A percentile compares a stretch with the other conserved stretches of the same genome.
These are phyloP conservation scores for Ligdia adustata DNA, from an alignment of 2,888 invertebrate genomes.

Conservation along the genomic window DNA sequence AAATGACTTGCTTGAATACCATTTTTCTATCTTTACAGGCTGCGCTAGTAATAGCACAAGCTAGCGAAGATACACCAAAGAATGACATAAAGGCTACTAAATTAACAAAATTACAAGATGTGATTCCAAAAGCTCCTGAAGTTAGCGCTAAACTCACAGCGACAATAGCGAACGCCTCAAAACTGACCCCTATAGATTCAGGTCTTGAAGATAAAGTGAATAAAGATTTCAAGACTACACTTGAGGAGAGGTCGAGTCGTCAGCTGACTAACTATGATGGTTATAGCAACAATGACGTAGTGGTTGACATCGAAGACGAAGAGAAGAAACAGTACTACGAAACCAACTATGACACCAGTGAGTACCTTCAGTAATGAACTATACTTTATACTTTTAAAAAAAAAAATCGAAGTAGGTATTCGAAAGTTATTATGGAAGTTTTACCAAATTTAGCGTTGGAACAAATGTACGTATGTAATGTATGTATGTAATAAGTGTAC, in stretches of 20 bases:
- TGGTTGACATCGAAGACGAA: slow-evolving; percentile 88
- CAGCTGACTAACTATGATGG: slow-evolving; percentile 50
- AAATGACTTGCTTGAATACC: neutral
- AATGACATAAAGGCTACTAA: slow-evolving; percentile 42
- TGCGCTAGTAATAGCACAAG: slow-evolving; percentile 62
- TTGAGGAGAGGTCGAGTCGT: slow-evolving; percentile 49
- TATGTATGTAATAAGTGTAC: no score
- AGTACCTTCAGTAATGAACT: no score
- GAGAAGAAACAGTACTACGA: slow-evolving; percentile 90
- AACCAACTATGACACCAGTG: slow-evolving; percentile 90
- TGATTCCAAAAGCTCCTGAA: slow-evolving; percentile 25
- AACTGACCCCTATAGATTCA: neutral
- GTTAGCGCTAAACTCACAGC: slow-evolving; percentile 12
- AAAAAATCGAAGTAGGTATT: no score
- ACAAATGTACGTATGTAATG: no score
- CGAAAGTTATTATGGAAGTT: no score
- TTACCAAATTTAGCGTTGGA: no score
- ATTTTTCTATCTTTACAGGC: slow-evolving; percentile 59
- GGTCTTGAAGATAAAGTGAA: neutral
- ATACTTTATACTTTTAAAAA: no score
- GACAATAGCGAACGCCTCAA: neutral
- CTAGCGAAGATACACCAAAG: slow-evolving; percentile 58
- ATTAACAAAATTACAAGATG: slow-evolving; percentile 24
- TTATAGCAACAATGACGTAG: slow-evolving; percentile 82
- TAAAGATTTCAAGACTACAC: slow-evolving; percentile 19